A percentile compares a stretch with the other conserved stretches of the same genome.
Evolutionary conservation across 2,888 invertebrate genomes (phyloP).

Genomic region (Dermolepida albohirtum): DNA sequence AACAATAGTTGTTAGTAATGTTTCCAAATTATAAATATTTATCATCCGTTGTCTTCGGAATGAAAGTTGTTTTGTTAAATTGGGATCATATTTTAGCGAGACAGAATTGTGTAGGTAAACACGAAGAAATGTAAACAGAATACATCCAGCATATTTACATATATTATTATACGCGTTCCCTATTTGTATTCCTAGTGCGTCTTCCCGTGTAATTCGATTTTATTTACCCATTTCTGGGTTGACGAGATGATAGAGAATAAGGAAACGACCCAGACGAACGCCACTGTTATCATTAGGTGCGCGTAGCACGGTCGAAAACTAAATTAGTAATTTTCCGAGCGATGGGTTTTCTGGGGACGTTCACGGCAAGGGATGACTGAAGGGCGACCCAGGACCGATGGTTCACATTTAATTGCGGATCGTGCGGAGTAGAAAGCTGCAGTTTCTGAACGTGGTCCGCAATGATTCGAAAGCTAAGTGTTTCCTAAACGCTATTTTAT

Average conservation of each 20-base stretch:
- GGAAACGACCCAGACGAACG: conserved; percentile 22
- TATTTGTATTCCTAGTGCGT: conserved; percentile 53
- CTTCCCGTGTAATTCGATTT: conserved; percentile 53
- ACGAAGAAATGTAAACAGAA: background rate
- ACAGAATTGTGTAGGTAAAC: too few relatives aligned
- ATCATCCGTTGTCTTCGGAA: too few relatives aligned
- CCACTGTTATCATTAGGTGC: conserved; percentile 35
- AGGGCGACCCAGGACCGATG: conserved; percentile 9
- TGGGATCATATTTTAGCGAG: too few relatives aligned
- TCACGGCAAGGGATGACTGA: conserved; percentile 4
- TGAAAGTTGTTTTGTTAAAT: too few relatives aligned
- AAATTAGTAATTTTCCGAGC: conserved; percentile 41
- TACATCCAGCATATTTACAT: conserved; percentile 57
- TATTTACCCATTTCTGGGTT: conserved; percentile 49
- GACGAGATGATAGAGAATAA: conserved; percentile 33
- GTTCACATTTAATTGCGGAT: conserved; percentile 36
- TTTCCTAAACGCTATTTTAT: conserved; percentile 35
- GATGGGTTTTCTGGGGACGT: conserved; percentile 23
- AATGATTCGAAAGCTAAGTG: conserved; percentile 31
- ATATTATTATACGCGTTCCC: conserved; percentile 54
- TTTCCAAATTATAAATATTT: too few relatives aligned
- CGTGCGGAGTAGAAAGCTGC: conserved; percentile 11
- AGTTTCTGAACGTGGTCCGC: conserved; percentile 26
- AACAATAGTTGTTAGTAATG: too few relatives aligned
- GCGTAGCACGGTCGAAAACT: conserved; percentile 32